Conservation (phyloP, 2,113 vertebrate genomes). For the Cranoglanis bouderius region DNA sequence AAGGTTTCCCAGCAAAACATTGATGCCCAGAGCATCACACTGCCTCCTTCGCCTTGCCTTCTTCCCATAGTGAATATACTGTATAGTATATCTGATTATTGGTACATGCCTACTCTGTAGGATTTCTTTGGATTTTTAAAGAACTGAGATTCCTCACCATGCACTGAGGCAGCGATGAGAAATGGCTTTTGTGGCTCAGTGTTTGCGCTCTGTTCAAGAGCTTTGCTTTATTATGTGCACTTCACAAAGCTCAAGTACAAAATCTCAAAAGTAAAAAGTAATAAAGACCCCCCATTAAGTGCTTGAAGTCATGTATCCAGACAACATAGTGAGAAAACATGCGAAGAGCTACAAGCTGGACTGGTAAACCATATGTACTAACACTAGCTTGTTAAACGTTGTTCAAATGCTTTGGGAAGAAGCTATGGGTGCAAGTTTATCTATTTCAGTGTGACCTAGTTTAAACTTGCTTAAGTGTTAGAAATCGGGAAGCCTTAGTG, state of each 20-base stretch:
- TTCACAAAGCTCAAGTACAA: constrained; percentile 50
- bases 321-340: constrained; percentile 64
- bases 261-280: constrained; percentile 45
- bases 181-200: constrained; percentile 18
- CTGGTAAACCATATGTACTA: constrained; percentile 21
- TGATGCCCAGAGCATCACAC: no score
- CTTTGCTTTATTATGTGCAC: constrained; percentile 54
- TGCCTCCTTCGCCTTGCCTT: no score
- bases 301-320: constrained; percentile 60
- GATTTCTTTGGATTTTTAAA: not conserved
- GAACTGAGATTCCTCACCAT: constrained; percentile 12
- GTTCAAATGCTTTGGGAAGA: constrained; percentile 13
- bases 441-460: not conserved
- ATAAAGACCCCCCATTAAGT: constrained; percentile 38
- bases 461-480: not conserved
- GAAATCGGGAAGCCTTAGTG: not conserved
- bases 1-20: no score
- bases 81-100: no score
- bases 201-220: constrained; percentile 48
- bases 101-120: not conserved
- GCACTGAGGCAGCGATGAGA: constrained; percentile 24
- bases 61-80: no score
- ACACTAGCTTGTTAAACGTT: constrained; percentile 48
- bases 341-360: constrained; percentile 9
- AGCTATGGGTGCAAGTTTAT: not conserved